These are phyloP conservation scores for Nesoenas mayeri DNA, from an alignment of 2,113 vertebrate species.

Conservation along the genomic window DNA sequence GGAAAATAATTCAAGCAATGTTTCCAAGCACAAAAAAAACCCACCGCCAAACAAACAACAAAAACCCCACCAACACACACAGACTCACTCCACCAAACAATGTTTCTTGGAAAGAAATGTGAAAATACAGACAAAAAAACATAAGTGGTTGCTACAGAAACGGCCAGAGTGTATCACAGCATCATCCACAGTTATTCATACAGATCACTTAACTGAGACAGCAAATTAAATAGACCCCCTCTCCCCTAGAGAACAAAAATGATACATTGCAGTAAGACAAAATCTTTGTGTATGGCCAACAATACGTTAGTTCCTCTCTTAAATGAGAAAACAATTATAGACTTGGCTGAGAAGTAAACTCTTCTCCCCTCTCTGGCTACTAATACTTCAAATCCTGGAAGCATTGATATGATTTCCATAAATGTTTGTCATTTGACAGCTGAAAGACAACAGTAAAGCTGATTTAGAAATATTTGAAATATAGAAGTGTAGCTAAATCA, in stretches of 20 bases:
- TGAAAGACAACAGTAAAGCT: background rate
- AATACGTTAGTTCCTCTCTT: background rate
- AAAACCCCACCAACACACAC: too few species aligned
- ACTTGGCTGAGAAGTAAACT: background rate
- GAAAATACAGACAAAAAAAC: background rate
- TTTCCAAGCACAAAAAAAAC: background rate
- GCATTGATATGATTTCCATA: background rate
- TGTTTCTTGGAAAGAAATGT: background rate
- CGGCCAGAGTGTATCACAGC: background rate
- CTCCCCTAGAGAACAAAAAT: background rate
- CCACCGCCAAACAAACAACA: too few species aligned
- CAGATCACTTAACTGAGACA: constrained; percentile 13
- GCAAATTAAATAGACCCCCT: background rate
- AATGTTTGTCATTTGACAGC: background rate
- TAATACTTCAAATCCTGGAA: constrained; percentile 1
- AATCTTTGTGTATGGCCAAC: background rate
- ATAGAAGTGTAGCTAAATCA: background rate
- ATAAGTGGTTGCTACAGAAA: constrained; percentile 49
- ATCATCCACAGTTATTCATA: background rate
- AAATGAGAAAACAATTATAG: constrained; percentile 23
- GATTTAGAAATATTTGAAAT: background rate
- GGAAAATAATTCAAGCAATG: background rate
- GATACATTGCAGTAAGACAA: background rate
- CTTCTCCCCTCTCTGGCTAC: background rate
- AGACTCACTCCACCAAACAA: too few species aligned